Percentiles rank a stretch among this genome's conserved stretches.
These are phyloP conservation scores for Nymphalis polychloros DNA, from an alignment of 2,888 invertebrate species.

Conservation along the genomic window DNA sequence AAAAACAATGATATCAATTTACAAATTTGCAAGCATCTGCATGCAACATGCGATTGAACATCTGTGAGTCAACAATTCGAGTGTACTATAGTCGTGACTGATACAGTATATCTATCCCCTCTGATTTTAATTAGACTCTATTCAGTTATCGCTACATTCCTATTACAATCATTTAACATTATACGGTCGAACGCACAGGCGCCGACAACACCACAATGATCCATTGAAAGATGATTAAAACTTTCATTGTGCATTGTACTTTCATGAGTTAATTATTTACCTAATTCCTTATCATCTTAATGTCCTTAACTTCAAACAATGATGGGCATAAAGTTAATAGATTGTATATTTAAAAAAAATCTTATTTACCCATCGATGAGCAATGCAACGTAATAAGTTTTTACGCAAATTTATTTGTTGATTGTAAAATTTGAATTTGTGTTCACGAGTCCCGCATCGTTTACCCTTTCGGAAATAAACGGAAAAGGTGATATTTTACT, in stretches of 20 bases:
- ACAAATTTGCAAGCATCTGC: slow-evolving; percentile 66
- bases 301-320: slow-evolving; percentile 1
- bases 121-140: slow-evolving; percentile 72
- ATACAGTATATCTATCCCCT: slow-evolving; percentile 62
- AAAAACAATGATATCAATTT: slow-evolving; percentile 47
- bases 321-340: background rate
- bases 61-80: slow-evolving; percentile 60
- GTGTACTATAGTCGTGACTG: slow-evolving; percentile 62
- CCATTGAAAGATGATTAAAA: slow-evolving; percentile 59
- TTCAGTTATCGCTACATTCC: slow-evolving; percentile 72
- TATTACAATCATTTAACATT: slow-evolving; percentile 67
- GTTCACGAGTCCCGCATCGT: slow-evolving; percentile 34
- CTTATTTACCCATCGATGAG: background rate
- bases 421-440: slow-evolving; percentile 43
- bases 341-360: background rate
- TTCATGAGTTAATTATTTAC: slow-evolving; percentile 25
- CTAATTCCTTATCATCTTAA: slow-evolving; percentile 5
- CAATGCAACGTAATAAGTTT: background rate
- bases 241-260: slow-evolving; percentile 44
- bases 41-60: slow-evolving; percentile 64
- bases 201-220: slow-evolving; percentile 55
- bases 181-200: slow-evolving; percentile 60
- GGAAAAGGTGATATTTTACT: slow-evolving; percentile 51
- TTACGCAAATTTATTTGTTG: slow-evolving; percentile 6
- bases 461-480: slow-evolving; percentile 39